phyloP scores from a whole-genome alignment of 2,888 invertebrate genomes.

The Fragum sueziense region DNA sequence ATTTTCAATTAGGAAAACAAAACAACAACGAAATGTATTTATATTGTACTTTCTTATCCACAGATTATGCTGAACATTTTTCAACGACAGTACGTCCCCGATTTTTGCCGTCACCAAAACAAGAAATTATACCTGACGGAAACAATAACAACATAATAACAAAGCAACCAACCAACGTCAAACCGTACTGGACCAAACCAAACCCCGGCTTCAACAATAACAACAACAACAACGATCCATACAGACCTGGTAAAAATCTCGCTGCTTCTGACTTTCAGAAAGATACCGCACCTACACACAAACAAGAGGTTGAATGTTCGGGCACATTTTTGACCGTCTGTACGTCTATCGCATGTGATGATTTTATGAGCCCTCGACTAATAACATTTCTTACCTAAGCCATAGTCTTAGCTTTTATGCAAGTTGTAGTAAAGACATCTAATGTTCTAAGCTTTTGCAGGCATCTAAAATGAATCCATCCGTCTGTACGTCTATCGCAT shows the following conservation, averaged over 20 bases:
- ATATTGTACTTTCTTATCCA: no score
- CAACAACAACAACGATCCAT: constrained; percentile 17
- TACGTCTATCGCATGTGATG: constrained; percentile 37
- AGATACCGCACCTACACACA: constrained; percentile 26
- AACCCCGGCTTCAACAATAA: constrained; percentile 12
- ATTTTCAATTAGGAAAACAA: no score
- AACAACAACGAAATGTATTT: no score
- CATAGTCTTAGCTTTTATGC: neutral
- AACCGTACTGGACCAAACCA: neutral
- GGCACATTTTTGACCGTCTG: constrained; percentile 51
- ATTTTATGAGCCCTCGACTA: neutral
- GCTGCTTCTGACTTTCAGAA: constrained; percentile 38
- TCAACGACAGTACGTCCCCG: neutral
- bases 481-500: neutral
- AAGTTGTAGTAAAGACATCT: neutral
- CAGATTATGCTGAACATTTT: constrained; percentile 48
- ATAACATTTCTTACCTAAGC: neutral
- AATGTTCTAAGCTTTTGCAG: neutral
- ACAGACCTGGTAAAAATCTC: constrained; percentile 50
- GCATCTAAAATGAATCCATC: neutral
- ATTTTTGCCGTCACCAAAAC: constrained; percentile 9
- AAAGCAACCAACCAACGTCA: constrained; percentile 19
- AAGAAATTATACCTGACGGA: neutral
- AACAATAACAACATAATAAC: neutral
- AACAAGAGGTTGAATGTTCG: constrained; percentile 33